Evolutionary conservation across 2,797 vertebrate genomes (phyloP), one percentile per base, ranked within the genome.

Genomic region (Sebastes baramenuke): DNA sequence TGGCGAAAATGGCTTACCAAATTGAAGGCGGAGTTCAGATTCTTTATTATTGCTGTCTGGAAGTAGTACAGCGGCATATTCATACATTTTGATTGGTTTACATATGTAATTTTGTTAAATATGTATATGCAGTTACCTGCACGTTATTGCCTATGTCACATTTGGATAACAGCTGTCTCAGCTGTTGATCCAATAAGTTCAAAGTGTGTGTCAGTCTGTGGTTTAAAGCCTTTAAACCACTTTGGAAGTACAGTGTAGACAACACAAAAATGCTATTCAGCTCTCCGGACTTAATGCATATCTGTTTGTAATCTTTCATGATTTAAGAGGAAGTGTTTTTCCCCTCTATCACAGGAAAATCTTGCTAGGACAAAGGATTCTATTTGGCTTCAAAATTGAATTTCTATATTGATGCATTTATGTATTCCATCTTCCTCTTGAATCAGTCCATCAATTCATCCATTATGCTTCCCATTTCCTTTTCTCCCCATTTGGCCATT

Each of bases 401-500:
- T 92, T 90, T 92, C 71, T 87, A 61, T 87, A 87, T 83, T 90
- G 84, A 91, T 92, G 88, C 87, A 92, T 93, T 93, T 92, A 93
- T 92, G 75, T 91, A 92, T 94, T 91, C 87, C 81, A 92, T 93
- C 92, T 83, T 89, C 61, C 58, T 67, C 60, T 83, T 79, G 65
- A 83, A 90, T 89, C 87, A 88, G 83, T 79, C 84, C 81, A 89
- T 91, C 88, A 88, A 70, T 89, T 91, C 86, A 91, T 88, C 80
- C 87, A 90, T 93, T 88, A 82, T 92, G 88, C 82, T 78, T 67
- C 64, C 65, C 67, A 75, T 82, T 85, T 80, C 58, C 75, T 80
- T 86, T 22, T 52, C 60, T 81, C 27, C 61, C 75, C 88, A 72
- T 86, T 90, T 84, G 77, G 67, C 83, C 75, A 89, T 92, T 93